phyloP scores from a whole-genome alignment of 2,797 vertebrate genomes.

The Glossophaga mutica region DNA sequence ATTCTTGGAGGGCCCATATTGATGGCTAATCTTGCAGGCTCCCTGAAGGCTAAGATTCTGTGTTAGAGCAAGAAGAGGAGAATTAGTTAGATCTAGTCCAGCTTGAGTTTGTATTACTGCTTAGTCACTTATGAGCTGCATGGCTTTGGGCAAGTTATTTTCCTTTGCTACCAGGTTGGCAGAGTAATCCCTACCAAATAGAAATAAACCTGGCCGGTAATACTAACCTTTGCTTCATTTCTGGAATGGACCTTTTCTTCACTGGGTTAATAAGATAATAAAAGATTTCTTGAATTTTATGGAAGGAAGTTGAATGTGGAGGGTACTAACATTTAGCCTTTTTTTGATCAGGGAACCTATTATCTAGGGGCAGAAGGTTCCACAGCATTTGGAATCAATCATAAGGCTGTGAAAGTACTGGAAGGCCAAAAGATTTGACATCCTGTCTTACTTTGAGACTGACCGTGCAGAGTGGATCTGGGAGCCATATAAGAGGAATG shows the following conservation, averaged over 20 bases:
- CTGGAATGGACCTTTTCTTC: background rate
- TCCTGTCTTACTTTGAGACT: background rate
- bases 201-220: background rate
- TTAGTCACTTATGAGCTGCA: background rate
- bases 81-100: background rate
- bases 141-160: background rate
- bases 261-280: background rate
- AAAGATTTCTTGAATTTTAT: background rate
- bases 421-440: background rate
- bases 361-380: background rate
- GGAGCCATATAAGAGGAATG: constrained; percentile 26
- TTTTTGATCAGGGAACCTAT: background rate
- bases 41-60: background rate
- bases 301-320: background rate
- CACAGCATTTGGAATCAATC: background rate
- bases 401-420: background rate
- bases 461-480: background rate
- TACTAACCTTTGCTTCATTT: background rate
- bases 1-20: background rate
- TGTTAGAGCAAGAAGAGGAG: background rate
- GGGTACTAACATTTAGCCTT: background rate
- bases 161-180: background rate
- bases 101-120: background rate
- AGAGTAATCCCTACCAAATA: background rate
- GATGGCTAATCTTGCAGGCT: background rate